Base-by-base conservation (phyloP, 2,113 vertebrate genomes). In the Microtus oregoni region DNA sequence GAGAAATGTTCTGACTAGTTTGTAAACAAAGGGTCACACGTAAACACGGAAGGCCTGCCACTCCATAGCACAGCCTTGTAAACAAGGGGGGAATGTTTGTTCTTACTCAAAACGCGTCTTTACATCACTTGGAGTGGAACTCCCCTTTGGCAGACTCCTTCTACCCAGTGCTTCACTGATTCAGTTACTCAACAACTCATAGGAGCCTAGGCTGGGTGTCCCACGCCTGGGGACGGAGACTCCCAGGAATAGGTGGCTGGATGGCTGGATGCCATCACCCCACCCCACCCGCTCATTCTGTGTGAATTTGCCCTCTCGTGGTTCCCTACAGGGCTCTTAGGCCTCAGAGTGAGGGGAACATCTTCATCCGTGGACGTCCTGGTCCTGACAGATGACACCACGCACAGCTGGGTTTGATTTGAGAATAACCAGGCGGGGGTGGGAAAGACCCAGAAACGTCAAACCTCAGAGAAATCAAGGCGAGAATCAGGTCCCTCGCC, bases 31-130 rank as follows among this genome's bases (percentile, higher is more conserved):
- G 41, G 41, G 41, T 44, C 41, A 44, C 41, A 44, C 4, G 41
- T 44, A 44, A 44, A 44, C 41, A 88, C 41, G 30, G 47, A 10
- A 14, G 52, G 86, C 61, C 85, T 11, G 11, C n/a, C 7, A 20
- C 38, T 89, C 41, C 47, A 14, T 20, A 68, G 87, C 47, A 58
- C 47, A 86, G 58, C 41, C 76, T 61, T 44, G 44, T 91, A 95
- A 92, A 95, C 81, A 94, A 58, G 61, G 44, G 55, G 73, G 30
- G 4, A 32, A 83, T 86, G 61, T 96, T 89, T 95, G 77, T 12
- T 94, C 93, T 68, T 68, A 68, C 15, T 91, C 89, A 70, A 90
- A 95, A 73, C 81, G 9, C 5, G 3, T 72, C 32, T n/a, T 90
- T 11, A 76, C 13, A 44, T 87, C 41, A 8, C n/a, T 68, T 90